Evolutionary conservation across 37 sponge, comb jelly and placozoan genomes (phyloP).

Genomic region (Amphimedon queenslandica): DNA sequence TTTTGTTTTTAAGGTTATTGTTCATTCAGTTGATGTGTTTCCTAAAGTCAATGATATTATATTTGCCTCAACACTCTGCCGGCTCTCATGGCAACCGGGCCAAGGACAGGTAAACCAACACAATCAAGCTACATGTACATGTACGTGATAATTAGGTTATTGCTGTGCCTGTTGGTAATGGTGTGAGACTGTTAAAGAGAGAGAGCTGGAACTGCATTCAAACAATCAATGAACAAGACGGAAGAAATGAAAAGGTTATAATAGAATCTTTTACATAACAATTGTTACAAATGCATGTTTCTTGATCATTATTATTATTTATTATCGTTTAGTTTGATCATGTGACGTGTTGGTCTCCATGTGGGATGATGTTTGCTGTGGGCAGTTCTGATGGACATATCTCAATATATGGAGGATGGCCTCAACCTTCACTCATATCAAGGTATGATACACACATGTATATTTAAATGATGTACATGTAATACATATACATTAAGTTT

Average conservation of each 20-base stretch:
- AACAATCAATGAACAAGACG: too few species aligned
- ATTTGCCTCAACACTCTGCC: conserved; percentile 23
- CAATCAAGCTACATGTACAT: not conserved
- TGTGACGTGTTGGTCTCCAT: conserved; percentile 55
- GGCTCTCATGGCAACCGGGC: conserved; percentile 60
- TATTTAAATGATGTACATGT: too few species aligned
- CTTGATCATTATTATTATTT: not conserved
- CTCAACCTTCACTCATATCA: too few species aligned
- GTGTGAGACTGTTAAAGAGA: not conserved
- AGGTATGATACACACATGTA: too few species aligned
- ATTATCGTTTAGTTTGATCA: conserved; percentile 31
- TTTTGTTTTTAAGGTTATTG: not conserved
- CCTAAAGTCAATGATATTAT: conserved; percentile 39
- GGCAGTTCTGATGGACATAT: conserved; percentile 50
- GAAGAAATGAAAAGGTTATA: too few species aligned
- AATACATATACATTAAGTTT: too few species aligned
- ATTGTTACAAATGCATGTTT: too few species aligned
- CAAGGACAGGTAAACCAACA: conserved; percentile 34
- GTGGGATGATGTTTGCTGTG: conserved; percentile 40
- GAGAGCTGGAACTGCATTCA: not conserved
- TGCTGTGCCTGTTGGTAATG: not conserved
- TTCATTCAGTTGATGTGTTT: not conserved
- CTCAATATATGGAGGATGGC: not conserved
- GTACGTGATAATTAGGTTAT: not conserved
- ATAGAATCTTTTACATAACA: too few species aligned